Evolutionary conservation across 1,140 invertebrate genomes (phyloP).

Genomic region (Ceratina calcarata): DNA sequence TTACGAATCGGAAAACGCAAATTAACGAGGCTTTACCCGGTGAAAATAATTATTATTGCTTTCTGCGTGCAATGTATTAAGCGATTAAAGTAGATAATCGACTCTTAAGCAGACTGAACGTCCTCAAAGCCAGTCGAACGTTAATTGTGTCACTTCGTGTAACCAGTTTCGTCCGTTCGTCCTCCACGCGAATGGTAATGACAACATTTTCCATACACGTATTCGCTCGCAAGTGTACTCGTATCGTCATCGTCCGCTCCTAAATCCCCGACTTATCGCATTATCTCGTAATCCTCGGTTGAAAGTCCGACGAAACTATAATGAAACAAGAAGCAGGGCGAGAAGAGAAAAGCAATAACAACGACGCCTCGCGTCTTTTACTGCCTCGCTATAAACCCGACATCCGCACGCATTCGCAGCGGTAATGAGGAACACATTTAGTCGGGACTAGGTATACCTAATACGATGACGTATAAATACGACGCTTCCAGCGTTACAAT

Average conservation of each 20-base stretch:
- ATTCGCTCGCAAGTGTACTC: background rate
- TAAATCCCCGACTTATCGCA: conserved; percentile 42
- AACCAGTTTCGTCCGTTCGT: background rate
- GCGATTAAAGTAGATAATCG: background rate
- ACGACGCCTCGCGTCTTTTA: conserved; percentile 51
- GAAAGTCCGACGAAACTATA: conserved; percentile 33
- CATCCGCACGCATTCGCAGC: conserved; percentile 44
- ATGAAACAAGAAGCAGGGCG: conserved; percentile 26
- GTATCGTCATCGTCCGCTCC: background rate
- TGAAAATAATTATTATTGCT: background rate
- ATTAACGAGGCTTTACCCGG: background rate
- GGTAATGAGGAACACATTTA: conserved; percentile 45
- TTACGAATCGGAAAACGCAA: background rate
- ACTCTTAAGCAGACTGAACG: background rate
- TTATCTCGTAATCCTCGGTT: conserved; percentile 44
- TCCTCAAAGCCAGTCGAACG: background rate
- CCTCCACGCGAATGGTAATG: background rate
- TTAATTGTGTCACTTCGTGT: conserved; percentile 3
- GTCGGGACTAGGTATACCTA: conserved; percentile 36
- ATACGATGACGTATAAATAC: conserved; percentile 61
- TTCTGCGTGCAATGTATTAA: background rate
- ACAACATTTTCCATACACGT: background rate
- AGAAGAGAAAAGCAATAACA: conserved; percentile 29
- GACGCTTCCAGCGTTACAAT: conserved; percentile 46
- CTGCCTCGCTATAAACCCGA: conserved; percentile 51